Evolutionary conservation across 2,797 vertebrate species (phyloP).

Genomic region (Mus spretus): DNA sequence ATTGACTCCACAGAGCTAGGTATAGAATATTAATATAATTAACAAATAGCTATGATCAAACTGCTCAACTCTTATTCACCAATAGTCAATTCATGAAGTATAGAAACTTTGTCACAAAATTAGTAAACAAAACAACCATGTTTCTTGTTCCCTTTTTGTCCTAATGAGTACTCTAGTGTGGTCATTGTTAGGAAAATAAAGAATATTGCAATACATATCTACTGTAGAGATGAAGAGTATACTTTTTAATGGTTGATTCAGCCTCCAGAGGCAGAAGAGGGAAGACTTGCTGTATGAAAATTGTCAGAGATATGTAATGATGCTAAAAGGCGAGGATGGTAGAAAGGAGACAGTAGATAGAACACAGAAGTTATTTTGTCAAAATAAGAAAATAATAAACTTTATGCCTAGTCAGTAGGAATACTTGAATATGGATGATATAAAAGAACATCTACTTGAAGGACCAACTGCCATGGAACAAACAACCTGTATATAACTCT

Average conservation of each 20-base stretch:
- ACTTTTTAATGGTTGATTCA: not conserved
- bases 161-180: not conserved
- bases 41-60: slow-evolving; percentile 12
- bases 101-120: not conserved
- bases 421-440: not conserved
- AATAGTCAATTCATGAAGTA: not conserved
- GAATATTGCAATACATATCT: not conserved
- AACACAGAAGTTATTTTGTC: not conserved
- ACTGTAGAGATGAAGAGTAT: not conserved
- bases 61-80: not conserved
- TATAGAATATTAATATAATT: not conserved
- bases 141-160: not conserved
- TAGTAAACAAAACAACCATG: not conserved
- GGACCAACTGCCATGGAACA: not conserved
- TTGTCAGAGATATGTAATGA: not conserved
- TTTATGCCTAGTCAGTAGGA: not conserved
- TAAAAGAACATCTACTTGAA: not conserved
- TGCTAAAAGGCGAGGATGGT: not conserved
- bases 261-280: not conserved
- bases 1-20: not conserved
- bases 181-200: not conserved
- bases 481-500: not conserved
- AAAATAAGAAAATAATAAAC: not conserved
- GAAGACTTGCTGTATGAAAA: not conserved
- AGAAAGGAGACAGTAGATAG: not conserved